phyloP scores from a whole-genome alignment of 2,888 invertebrate species.

The Andrena dorsata region DNA sequence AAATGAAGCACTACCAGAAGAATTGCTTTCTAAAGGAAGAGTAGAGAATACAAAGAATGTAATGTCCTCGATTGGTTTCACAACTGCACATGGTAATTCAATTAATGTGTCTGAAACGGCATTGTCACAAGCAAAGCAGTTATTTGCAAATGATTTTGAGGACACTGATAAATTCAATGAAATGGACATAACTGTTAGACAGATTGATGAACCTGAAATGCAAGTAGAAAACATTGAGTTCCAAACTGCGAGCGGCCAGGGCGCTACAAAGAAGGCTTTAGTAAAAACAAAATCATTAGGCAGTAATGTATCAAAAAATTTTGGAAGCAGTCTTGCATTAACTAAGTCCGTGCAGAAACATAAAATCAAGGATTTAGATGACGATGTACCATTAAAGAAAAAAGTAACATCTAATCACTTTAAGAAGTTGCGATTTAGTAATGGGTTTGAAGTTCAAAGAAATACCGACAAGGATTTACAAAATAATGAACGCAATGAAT shows the following conservation, averaged over 20 bases:
- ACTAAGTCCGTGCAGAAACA: constrained; percentile 48
- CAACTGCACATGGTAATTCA: neutral
- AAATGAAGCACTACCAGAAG: constrained; percentile 5
- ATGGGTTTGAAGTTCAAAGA: constrained; percentile 73
- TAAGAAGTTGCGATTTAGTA: constrained; percentile 74
- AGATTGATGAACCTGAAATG: neutral
- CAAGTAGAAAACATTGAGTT: constrained; percentile 10
- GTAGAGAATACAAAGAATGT: neutral
- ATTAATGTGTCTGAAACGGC: constrained; percentile 20
- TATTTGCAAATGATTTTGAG: constrained; percentile 13
- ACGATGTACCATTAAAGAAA: constrained; percentile 38
- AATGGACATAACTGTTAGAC: too few species aligned
- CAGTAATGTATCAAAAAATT: neutral
- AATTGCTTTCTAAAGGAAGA: constrained; percentile 4
- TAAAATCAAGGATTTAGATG: constrained; percentile 65
- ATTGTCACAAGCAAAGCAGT: constrained; percentile 1
- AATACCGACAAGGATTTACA: constrained; percentile 66
- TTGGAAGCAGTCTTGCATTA: neutral
- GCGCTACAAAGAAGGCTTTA: constrained; percentile 14
- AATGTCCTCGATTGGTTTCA: neutral
- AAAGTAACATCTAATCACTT: constrained; percentile 38
- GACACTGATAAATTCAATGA: constrained; percentile 3
- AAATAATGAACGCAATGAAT: neutral
- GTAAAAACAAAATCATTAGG: constrained; percentile 18
- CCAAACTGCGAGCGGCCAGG: constrained; percentile 24